A percentile compares a stretch with the other conserved stretches of the same genome.
phyloP scores from a whole-genome alignment of 2,797 vertebrate species.

The Sandelia bainsii region DNA sequence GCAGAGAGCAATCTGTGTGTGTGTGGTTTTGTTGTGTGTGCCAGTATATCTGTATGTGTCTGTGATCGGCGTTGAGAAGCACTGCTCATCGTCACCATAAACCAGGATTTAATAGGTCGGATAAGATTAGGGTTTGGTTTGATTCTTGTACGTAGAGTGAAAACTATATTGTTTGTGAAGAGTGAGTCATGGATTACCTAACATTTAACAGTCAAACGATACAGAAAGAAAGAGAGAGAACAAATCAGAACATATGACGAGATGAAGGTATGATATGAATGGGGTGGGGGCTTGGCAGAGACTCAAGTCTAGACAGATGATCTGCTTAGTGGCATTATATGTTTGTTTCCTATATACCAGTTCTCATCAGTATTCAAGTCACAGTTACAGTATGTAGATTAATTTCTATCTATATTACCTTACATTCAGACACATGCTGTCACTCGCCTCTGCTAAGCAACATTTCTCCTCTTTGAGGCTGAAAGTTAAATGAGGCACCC shows the following conservation, averaged over 20 bases:
- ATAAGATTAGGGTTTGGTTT: constrained; percentile 41
- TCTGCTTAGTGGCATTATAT: constrained; percentile 38
- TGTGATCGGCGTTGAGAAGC: constrained; percentile 26
- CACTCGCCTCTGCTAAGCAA: not conserved
- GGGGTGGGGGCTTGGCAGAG: not conserved
- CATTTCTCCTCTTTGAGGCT: not conserved
- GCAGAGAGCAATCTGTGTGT: constrained; percentile 34
- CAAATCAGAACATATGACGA: constrained; percentile 2
- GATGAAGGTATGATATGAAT: constrained; percentile 28
- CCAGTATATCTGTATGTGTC: constrained; percentile 12
- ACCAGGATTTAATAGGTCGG: constrained; percentile 50
- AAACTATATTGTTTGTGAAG: constrained; percentile 40
- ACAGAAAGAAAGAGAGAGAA: constrained; percentile 2
- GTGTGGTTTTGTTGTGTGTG: constrained; percentile 24
- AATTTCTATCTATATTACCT: constrained; percentile 12
- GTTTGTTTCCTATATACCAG: constrained; percentile 19
- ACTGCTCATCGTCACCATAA: constrained; percentile 29
- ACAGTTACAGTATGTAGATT: constrained; percentile 3
- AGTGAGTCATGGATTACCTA: constrained; percentile 47
- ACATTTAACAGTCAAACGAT: constrained; percentile 12
- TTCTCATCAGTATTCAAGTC: constrained; percentile 32
- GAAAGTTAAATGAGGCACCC: not conserved
- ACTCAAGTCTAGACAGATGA: constrained; percentile 20
- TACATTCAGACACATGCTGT: not conserved
- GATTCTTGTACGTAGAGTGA: constrained; percentile 33